A percentile compares a stretch with the other conserved stretches of the same genome.
Evolutionary conservation across 2,113 vertebrate species (phyloP).

Genomic region (Paracanthobrama guichenoti): DNA sequence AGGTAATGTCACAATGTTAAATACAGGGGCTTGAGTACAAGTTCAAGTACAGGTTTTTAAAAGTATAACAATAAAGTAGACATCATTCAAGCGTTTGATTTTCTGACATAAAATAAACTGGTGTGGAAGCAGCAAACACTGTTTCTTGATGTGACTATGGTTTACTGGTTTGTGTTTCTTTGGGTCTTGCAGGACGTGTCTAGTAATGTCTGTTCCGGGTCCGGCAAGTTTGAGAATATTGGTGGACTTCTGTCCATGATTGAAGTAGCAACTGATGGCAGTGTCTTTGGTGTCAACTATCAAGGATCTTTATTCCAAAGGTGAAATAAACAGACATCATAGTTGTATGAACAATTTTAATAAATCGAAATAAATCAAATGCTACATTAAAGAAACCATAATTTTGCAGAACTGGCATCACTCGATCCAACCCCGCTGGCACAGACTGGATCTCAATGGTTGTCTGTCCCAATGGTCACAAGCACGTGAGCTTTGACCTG

Average conservation of each 20-base stretch:
- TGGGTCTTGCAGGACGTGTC: neutral
- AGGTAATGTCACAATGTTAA: conserved; percentile 14
- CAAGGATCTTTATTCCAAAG: neutral
- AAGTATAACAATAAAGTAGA: too few species aligned
- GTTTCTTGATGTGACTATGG: neutral
- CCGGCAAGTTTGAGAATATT: fast-evolving
- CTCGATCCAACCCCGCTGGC: conserved; percentile 7
- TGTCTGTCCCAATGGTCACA: neutral
- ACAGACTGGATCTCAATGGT: neutral
- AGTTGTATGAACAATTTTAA: neutral
- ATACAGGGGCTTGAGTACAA: neutral
- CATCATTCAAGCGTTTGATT: neutral
- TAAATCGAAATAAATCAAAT: neutral
- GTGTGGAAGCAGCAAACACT: neutral
- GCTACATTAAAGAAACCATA: neutral
- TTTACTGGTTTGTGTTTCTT: neutral
- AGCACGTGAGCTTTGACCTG: conserved; percentile 18
- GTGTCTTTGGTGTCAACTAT: neutral
- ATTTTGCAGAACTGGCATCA: neutral
- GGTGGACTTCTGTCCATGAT: neutral
- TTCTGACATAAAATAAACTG: neutral
- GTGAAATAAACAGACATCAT: conserved; percentile 9
- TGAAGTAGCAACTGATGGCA: conserved; percentile 53
- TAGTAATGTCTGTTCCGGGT: neutral
- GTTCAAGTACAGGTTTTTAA: neutral